These are phyloP conservation scores for Epicauta chinensis DNA, from an alignment of 1,140 invertebrate species.

Conservation along the genomic window DNA sequence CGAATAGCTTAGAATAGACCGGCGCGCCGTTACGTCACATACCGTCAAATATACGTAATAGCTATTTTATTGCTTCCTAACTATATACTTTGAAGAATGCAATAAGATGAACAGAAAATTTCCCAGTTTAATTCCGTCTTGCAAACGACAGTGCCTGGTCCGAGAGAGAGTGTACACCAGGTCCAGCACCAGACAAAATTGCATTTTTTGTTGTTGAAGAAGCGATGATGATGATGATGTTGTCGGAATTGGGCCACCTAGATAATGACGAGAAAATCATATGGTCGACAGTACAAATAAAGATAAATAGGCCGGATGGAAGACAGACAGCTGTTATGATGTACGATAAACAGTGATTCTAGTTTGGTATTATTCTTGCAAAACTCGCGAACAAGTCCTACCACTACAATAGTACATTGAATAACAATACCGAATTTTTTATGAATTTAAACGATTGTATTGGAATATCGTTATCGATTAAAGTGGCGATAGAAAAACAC, in stretches of 20 bases:
- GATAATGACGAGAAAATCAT: conserved; percentile 8
- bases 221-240: too few species aligned
- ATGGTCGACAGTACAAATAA: conserved; percentile 17
- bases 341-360: conserved; percentile 26
- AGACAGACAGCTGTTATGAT: conserved; percentile 33
- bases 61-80: conserved; percentile 30
- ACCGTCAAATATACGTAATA: conserved; percentile 30
- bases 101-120: conserved; percentile 11
- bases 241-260: conserved; percentile 2
- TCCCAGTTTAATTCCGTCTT: too few species aligned
- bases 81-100: conserved; percentile 15
- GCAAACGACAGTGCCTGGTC: too few species aligned
- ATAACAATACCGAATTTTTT: too few species aligned
- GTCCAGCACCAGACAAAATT: too few species aligned
- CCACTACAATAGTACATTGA: not conserved
- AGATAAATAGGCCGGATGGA: conserved; percentile 29
- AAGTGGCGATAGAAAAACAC: too few species aligned
- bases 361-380: conserved; percentile 9
- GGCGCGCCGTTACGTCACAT: conserved; percentile 32
- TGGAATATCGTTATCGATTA: too few species aligned
- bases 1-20: conserved; percentile 28
- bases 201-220: too few species aligned
- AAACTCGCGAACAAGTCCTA: conserved; percentile 1
- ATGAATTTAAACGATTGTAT: too few species aligned
- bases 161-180: too few species aligned